Evolutionary conservation across 2,113 vertebrate species (phyloP).

Genomic region (Dicerorhinus sumatrensis): DNA sequence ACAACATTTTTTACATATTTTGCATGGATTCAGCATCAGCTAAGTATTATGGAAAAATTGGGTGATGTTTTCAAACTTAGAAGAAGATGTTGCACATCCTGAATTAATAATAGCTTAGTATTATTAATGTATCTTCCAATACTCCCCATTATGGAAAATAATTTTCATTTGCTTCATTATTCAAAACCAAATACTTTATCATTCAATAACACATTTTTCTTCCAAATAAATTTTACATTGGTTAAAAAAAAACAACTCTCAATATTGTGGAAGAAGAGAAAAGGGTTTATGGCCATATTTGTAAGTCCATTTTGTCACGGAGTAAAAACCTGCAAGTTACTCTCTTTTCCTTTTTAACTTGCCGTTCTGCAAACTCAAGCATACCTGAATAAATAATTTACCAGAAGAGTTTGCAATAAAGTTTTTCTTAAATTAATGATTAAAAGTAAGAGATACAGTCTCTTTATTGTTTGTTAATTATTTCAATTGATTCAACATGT

Average conservation of each 20-base stretch:
- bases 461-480: neutral
- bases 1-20: neutral
- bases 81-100: neutral
- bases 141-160: neutral
- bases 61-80: conserved; percentile 11
- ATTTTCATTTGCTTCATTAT: neutral
- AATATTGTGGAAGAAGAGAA: neutral
- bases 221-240: neutral
- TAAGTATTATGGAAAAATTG: neutral
- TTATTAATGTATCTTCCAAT: neutral
- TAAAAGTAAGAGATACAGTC: neutral
- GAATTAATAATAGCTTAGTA: neutral
- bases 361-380: neutral
- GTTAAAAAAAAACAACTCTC: neutral
- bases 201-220: neutral
- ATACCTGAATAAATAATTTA: neutral
- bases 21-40: neutral
- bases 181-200: neutral
- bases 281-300: neutral
- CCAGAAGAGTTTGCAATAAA: neutral
- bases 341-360: neutral
- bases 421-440: neutral
- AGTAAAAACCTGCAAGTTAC: neutral
- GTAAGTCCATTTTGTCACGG: neutral
- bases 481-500: neutral